These are phyloP conservation scores for Heterohyrax brucei DNA, from an alignment of 2,797 vertebrate genomes.

Conservation along the genomic window DNA sequence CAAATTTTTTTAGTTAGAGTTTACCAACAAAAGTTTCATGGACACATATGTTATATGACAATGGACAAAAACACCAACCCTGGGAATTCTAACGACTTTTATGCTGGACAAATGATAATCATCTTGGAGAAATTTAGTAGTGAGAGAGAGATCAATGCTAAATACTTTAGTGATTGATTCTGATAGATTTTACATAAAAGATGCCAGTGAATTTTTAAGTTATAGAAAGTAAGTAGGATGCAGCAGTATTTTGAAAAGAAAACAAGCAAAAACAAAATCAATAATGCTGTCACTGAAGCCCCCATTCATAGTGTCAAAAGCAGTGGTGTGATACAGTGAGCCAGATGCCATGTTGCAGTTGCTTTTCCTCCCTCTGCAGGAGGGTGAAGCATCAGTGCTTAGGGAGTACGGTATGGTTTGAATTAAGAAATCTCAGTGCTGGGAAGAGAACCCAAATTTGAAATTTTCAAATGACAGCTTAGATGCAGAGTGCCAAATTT, in stretches of 20 bases:
- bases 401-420: conserved; percentile 80
- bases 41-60: background rate
- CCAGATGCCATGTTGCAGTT: conserved; percentile 69
- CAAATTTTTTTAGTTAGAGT: background rate
- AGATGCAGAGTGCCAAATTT: conserved; percentile 76
- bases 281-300: conserved; percentile 53
- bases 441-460: conserved; percentile 82
- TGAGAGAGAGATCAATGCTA: conserved; percentile 60
- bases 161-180: conserved; percentile 65
- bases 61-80: background rate
- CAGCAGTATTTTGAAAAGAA: conserved; percentile 44
- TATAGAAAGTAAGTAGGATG: conserved; percentile 71
- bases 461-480: conserved; percentile 88
- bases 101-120: background rate
- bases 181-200: conserved; percentile 74
- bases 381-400: conserved; percentile 68
- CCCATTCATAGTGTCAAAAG: background rate
- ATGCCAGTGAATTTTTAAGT: conserved; percentile 59
- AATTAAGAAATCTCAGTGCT: conserved; percentile 84
- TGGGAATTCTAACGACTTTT: background rate
- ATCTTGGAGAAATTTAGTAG: conserved; percentile 54
- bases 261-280: background rate
- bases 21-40: background rate
- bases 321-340: conserved; percentile 35
- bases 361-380: conserved; percentile 57